A percentile compares a stretch with the other conserved stretches of the same genome.
Conservation (phyloP, 2,113 vertebrate genomes). For the Xyrauchen texanus region DNA sequence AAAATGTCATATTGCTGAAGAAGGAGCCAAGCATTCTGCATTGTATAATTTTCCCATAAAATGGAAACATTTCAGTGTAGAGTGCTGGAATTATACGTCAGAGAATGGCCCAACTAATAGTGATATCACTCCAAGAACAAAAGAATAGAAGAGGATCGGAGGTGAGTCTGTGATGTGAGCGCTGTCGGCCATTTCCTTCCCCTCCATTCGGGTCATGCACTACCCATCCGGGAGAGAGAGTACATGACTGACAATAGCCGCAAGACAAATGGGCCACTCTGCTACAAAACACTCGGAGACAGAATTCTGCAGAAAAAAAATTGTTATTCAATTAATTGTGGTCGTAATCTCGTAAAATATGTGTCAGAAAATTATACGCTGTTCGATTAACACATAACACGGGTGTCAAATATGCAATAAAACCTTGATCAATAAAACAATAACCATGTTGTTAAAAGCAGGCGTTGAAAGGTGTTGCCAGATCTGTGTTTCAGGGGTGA, state of each 20-base stretch:
- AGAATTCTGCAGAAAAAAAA: conserved; percentile 80
- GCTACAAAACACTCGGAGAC: too few relatives aligned
- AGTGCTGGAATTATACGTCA: conserved; percentile 74
- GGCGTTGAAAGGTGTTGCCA: conserved; percentile 88
- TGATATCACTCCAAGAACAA: conserved; percentile 78
- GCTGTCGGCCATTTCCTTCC: conserved; percentile 23
- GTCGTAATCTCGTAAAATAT: conserved; percentile 90
- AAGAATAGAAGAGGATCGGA: conserved; percentile 73
- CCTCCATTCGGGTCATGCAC: neutral
- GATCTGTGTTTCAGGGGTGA: conserved; percentile 92
- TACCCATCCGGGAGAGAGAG: too few relatives aligned
- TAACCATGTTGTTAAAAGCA: conserved; percentile 99
- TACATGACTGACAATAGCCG: too few relatives aligned
- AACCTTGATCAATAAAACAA: conserved; percentile 99
- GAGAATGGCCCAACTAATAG: conserved; percentile 74
- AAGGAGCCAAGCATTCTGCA: conserved; percentile 64
- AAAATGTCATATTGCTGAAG: conserved; percentile 74
- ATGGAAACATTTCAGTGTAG: conserved; percentile 70
- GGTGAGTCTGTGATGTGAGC: conserved; percentile 63
- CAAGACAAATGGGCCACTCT: too few relatives aligned
- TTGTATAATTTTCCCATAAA: conserved; percentile 82
- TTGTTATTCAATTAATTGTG: conserved; percentile 98
- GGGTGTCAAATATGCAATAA: conserved; percentile 97
- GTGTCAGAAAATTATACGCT: conserved; percentile 92
- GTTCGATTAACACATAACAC: conserved; percentile 99